Percentiles rank a stretch among this genome's conserved stretches.
Conservation (phyloP, 2,797 vertebrate genomes). For the Melanotaenia trifasciata region DNA sequence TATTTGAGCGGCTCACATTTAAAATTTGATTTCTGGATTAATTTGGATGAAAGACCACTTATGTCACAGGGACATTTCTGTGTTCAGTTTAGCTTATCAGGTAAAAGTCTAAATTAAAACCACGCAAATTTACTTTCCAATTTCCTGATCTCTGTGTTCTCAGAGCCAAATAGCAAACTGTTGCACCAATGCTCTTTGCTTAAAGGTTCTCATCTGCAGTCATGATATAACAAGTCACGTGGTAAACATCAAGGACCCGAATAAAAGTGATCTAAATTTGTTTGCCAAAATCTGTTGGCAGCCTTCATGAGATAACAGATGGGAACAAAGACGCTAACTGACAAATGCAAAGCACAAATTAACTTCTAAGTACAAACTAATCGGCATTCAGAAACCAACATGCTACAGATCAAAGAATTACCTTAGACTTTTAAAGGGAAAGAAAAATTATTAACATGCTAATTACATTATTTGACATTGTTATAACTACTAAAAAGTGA, state of each 20-base stretch:
- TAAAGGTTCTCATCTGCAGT: conserved; percentile 8
- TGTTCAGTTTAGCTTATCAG: not conserved
- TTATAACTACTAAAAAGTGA: not conserved
- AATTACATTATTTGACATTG: not conserved
- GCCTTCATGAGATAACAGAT: conserved; percentile 15
- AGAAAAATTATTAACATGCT: fast-evolving
- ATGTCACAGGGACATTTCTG: not conserved
- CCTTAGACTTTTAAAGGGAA: not conserved
- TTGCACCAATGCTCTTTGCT: not conserved
- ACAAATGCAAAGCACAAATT: conserved; percentile 7
- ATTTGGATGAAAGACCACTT: not conserved
- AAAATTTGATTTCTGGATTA: not conserved
- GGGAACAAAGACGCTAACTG: conserved; percentile 18
- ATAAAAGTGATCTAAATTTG: conserved; percentile 12
- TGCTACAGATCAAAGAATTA: not conserved
- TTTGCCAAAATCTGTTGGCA: conserved; percentile 24
- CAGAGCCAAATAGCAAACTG: not conserved
- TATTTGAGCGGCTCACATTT: not conserved
- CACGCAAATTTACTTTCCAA: not conserved
- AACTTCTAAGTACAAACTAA: conserved; percentile 5
- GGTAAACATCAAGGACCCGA: conserved; percentile 2
- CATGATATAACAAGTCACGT: conserved; percentile 9
- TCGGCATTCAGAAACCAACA: not conserved
- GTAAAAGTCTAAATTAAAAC: conserved; percentile 5
- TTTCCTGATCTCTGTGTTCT: not conserved